phyloP scores from a whole-genome alignment of 2,797 vertebrate genomes.

The Tiaroga cobitis region DNA sequence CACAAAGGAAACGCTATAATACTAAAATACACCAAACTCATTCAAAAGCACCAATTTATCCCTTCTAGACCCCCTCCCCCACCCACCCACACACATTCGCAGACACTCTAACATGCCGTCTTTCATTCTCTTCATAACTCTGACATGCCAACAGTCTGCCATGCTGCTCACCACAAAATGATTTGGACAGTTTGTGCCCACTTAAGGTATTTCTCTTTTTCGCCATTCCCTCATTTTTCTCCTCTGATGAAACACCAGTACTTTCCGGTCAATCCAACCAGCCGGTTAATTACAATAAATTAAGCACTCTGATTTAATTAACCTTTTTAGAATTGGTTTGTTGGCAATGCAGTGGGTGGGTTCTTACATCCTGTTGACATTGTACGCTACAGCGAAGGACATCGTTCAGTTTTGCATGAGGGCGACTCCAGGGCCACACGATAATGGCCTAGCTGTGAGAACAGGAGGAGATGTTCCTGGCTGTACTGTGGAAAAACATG shows the following conservation, averaged over 20 bases:
- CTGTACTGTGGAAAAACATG: background rate
- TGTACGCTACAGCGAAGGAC: slow-evolving; percentile 50
- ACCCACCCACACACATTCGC: slow-evolving; percentile 6
- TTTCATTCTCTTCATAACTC: slow-evolving; percentile 36
- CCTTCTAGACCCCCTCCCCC: background rate
- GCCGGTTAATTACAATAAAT: slow-evolving; percentile 64
- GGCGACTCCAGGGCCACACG: background rate
- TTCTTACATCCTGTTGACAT: slow-evolving; percentile 65
- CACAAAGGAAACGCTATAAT: slow-evolving; percentile 45
- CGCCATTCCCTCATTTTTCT: slow-evolving; percentile 40
- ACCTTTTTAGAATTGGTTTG: slow-evolving; percentile 68
- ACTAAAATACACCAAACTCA: slow-evolving; percentile 38
- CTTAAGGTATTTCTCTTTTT: slow-evolving; percentile 28
- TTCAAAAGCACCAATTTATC: slow-evolving; percentile 25
- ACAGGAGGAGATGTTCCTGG: background rate
- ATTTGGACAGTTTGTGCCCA: slow-evolving; percentile 18
- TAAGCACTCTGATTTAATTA: slow-evolving; percentile 65
- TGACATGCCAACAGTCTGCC: slow-evolving; percentile 32
- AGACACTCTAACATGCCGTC: slow-evolving; percentile 12
- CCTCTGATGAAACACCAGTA: slow-evolving; percentile 49
- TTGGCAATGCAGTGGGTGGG: slow-evolving; percentile 64
- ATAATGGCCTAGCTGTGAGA: background rate
- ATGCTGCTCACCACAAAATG: slow-evolving; percentile 9
- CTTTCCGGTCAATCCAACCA: slow-evolving; percentile 51
- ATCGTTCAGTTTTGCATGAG: slow-evolving; percentile 33